Evolutionary conservation across 2,888 invertebrate genomes (phyloP), one percentile per base, ranked within the genome.

Genomic region (Carterocephalus palaemon): DNA sequence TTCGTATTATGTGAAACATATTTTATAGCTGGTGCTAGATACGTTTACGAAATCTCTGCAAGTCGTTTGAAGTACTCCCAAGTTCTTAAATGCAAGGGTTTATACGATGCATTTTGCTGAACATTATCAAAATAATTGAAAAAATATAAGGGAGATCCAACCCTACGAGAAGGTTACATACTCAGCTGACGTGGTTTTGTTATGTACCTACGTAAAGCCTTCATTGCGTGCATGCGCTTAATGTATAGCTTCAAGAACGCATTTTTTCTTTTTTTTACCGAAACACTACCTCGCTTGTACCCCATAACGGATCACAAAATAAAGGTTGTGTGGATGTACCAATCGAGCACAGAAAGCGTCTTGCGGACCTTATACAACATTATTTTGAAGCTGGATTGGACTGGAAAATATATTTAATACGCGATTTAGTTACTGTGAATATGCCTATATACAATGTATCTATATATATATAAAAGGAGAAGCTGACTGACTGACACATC

Each of bases 201-300:
- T 70, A 66, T 70, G 64, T 51, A 64, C 60, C 61, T 70, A 66
- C 70, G 64, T 51, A 64, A 60, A 61, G 64, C 64, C 66, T 70
- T 68, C 70, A 69, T 76, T 74, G 77, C 75, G 70, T 81, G 81
- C 81, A 76, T 82, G 81, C 64, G 66, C 67, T 65, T 66, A 56
- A 61, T 67, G 62, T 75, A 75, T 57, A 61, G 51, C 52, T 62
- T 67, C 64, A 57, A 51, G 70, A 69, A 69, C 71, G 67, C 75
- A 75, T 63, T 59, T 54, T 60, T 55, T 64, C 63, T 51, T 16
- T 32, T 46, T 26, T 34, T 46, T 24, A 28, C 20, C 29, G 19
- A 31, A 37, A 43, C 36, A 37, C 33, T 37, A 43, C 36, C 29
- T 37, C 43, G 16, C 43, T 37, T 43, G 43, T 43, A 36, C 43